phyloP scores from a whole-genome alignment of 2,888 invertebrate genomes.

The Drosophila macrospina region DNA sequence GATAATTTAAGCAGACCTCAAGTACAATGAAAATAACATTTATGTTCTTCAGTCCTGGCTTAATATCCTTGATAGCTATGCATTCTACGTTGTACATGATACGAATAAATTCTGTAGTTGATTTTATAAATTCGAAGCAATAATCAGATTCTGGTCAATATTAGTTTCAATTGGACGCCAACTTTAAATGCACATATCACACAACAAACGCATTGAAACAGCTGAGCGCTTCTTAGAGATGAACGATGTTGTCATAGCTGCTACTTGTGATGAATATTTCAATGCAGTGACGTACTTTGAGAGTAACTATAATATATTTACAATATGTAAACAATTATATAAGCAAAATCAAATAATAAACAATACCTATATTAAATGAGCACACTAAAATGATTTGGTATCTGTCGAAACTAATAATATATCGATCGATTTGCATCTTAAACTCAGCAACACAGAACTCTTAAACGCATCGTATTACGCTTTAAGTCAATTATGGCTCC shows the following conservation, averaged over 20 bases:
- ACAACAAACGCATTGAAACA: conserved; percentile 91
- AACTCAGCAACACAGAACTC: no score
- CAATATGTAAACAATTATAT: no score
- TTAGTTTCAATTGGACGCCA: conserved; percentile 35
- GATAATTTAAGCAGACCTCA: conserved; percentile 86
- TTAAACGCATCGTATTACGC: no score
- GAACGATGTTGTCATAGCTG: neutral
- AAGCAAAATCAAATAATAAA: no score
- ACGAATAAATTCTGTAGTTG: neutral
- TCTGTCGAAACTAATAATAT: no score
- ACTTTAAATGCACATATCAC: conserved; percentile 12
- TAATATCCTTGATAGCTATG: conserved; percentile 88
- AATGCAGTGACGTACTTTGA: no score
- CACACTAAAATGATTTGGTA: no score
- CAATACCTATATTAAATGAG: no score
- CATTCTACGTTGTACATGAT: conserved; percentile 83
- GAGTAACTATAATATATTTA: no score
- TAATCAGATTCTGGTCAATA: neutral
- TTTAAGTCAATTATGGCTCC: neutral
- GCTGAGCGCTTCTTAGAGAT: conserved; percentile 36
- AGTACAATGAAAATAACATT: conserved; percentile 96
- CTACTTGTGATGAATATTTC: neutral
- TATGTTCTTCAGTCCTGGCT: conserved; percentile 96
- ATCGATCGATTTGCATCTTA: no score
- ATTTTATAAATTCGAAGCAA: neutral